Evolutionary conservation across 2,888 invertebrate species (phyloP), one percentile per base, ranked within the genome.

Genomic region (Loripinus fragilis): DNA sequence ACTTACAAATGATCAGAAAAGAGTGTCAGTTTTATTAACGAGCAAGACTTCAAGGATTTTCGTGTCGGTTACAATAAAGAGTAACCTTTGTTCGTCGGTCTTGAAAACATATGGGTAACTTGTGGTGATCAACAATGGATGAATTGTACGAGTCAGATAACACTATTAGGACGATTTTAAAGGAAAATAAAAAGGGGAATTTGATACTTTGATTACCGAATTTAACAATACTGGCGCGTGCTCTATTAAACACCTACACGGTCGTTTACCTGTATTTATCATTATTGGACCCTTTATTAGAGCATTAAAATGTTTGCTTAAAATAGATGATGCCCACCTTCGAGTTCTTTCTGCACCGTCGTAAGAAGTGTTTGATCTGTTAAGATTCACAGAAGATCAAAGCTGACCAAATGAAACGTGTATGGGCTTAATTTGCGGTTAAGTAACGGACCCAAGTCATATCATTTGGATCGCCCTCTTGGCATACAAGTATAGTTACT

Each of bases 201-300:
- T 60, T 60, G 60, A 60, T 60, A 60, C 60, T 60, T 60, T 60
- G 60, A 60, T 48, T 42, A 68, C 68, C 23, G 33, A 68, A 28
- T 48, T 67, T 66, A 72, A 60, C 77, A 79, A 79, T 81, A 72
- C 68, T 30, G 67, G 71, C 74, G 76, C 79, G 82, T 77, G 82
- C 77, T 76, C 74, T 71, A 70, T 33, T 30, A 45, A 72, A 60
- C 60, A 65, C 48, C 35, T 67, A 67, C 74, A 60, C 38, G 77
- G 74, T 74, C 73, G 77, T 83, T 80, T 66, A 42, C 50, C 3
- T 3, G 71, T 55, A 80, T 78, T 78, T 48, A 80, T 83, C 83
- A 80, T 69, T 78, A 80, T 73, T 73, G 41, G 75, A 50, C 38
- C 55, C 45, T 33, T 50, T 60, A 80, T 80, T 72, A 79, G 45